Evolutionary conservation across 2,113 vertebrate species (phyloP).

Genomic region (Sula dactylatra): DNA sequence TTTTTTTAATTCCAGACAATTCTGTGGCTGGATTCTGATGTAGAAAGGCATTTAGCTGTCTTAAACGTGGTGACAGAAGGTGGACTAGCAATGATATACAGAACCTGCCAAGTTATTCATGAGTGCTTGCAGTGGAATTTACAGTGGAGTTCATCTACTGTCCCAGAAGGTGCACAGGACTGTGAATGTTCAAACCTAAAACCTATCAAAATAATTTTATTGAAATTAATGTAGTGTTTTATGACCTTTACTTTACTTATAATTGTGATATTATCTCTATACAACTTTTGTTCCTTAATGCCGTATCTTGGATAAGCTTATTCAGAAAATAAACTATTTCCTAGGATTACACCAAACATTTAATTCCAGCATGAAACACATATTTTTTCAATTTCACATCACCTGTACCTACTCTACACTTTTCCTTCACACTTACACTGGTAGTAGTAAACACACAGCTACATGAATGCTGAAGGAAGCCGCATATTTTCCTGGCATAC

Average conservation of each 20-base stretch:
- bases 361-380: not conserved
- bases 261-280: not conserved
- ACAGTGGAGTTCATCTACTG: not conserved
- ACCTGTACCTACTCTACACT: not conserved
- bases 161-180: not conserved
- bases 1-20: conserved; percentile 56
- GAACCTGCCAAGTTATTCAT: not conserved
- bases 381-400: not conserved
- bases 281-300: not conserved
- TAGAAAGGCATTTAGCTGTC: conserved; percentile 24
- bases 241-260: not conserved
- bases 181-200: not conserved
- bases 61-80: conserved; percentile 23
- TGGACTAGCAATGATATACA: not conserved
- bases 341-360: not conserved
- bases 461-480: not conserved
- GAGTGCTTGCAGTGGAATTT: not conserved
- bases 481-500: not conserved
- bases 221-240: conserved; percentile 17
- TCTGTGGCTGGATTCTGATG: conserved; percentile 42
- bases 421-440: not conserved
- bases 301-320: not conserved
- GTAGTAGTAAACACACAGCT: not conserved
- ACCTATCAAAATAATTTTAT: not conserved
- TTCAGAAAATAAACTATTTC: not conserved